These are phyloP conservation scores for Tetramorium simillimum DNA, from an alignment of 1,140 invertebrate species.

Conservation along the genomic window DNA sequence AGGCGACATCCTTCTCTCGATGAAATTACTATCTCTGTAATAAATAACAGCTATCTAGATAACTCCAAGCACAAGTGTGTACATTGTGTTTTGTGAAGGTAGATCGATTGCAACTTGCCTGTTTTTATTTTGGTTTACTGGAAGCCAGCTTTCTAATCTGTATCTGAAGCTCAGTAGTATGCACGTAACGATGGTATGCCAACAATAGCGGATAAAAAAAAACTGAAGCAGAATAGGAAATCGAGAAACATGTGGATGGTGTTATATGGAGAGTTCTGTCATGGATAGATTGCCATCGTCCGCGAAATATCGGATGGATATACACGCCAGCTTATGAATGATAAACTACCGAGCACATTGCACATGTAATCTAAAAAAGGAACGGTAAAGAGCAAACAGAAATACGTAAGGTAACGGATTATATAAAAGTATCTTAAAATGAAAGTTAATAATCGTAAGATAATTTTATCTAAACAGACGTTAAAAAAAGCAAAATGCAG, in stretches of 20 bases:
- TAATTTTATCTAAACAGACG: not conserved
- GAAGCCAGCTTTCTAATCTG: slow-evolving; percentile 65
- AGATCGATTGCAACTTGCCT: slow-evolving; percentile 42
- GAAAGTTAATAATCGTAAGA: not conserved
- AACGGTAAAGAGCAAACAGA: not conserved
- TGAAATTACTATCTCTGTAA: slow-evolving; percentile 1
- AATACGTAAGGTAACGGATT: not conserved
- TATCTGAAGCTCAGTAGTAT: slow-evolving; percentile 50
- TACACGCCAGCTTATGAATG: slow-evolving; percentile 57
- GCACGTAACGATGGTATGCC: slow-evolving; percentile 31
- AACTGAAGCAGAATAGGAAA: slow-evolving; percentile 21
- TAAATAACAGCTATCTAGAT: slow-evolving; percentile 37
- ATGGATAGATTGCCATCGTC: slow-evolving; percentile 58
- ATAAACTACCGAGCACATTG: slow-evolving; percentile 52
- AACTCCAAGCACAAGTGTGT: not conserved
- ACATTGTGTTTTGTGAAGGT: slow-evolving; percentile 31
- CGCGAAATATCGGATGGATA: slow-evolving; percentile 52
- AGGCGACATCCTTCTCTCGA: not conserved
- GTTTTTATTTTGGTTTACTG: slow-evolving; percentile 61
- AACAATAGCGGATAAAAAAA: slow-evolving; percentile 58
- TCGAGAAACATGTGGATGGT: slow-evolving; percentile 54
- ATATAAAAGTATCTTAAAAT: not conserved
- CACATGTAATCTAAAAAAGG: slow-evolving; percentile 11
- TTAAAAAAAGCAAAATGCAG: not conserved
- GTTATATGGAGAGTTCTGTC: slow-evolving; percentile 47